Percentiles rank a stretch among this genome's conserved stretches.
Conservation (phyloP, 2,888 invertebrate species). For the Cheilosia urbana region DNA sequence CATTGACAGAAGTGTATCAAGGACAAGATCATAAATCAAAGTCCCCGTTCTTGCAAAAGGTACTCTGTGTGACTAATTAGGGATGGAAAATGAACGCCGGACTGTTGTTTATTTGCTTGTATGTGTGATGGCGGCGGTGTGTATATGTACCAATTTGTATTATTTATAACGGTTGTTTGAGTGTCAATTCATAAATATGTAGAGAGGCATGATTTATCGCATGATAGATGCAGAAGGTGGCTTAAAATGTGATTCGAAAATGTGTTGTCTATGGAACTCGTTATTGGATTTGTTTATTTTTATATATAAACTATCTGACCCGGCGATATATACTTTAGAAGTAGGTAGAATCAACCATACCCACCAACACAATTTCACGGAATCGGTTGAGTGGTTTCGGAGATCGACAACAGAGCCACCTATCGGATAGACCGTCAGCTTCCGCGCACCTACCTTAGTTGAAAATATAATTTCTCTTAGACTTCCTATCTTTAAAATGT, state of each 20-base stretch:
- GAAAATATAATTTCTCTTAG: too few relatives aligned
- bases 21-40: conserved; percentile 75
- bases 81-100: conserved; percentile 40
- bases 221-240: neutral
- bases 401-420: too few relatives aligned
- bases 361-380: too few relatives aligned
- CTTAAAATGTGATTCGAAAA: conserved; percentile 47
- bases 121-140: conserved; percentile 18
- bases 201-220: conserved; percentile 7
- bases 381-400: too few relatives aligned
- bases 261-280: conserved; percentile 15
- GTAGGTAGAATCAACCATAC: too few relatives aligned
- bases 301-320: too few relatives aligned
- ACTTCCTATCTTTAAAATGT: too few relatives aligned
- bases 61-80: conserved; percentile 69
- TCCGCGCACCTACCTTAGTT: too few relatives aligned
- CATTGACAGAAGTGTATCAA: conserved; percentile 73
- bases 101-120: conserved; percentile 20
- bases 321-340: too few relatives aligned
- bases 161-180: conserved; percentile 59
- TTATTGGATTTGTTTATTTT: too few relatives aligned
- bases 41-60: conserved; percentile 47
- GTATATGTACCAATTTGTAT: conserved; percentile 44
- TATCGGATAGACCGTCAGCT: too few relatives aligned
- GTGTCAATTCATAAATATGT: conserved; percentile 38